Percentiles rank a stretch among this genome's conserved stretches.
Conservation (phyloP, 2,113 vertebrate species). For the Clarias macrocephalus region DNA sequence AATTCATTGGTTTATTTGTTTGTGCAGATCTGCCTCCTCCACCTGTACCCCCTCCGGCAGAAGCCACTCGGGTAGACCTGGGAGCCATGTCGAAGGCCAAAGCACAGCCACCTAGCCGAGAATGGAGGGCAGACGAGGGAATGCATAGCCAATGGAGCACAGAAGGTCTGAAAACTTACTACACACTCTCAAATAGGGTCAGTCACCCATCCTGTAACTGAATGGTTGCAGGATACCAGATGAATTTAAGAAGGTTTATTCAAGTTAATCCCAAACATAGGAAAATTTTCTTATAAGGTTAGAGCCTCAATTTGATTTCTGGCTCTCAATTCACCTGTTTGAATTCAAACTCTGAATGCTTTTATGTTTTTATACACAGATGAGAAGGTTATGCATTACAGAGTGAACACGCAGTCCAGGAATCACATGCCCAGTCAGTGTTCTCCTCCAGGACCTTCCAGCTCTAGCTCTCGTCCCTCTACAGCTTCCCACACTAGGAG, state of each 20-base stretch:
- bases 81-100: slow-evolving; percentile 62
- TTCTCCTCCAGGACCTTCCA: slow-evolving; percentile 75
- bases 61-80: slow-evolving; percentile 67
- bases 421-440: slow-evolving; percentile 76
- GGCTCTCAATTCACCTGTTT: neutral
- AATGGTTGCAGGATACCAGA: neutral
- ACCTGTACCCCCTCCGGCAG: slow-evolving; percentile 78
- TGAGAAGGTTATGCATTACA: slow-evolving; percentile 76
- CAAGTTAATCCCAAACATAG: neutral
- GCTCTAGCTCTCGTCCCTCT: slow-evolving; percentile 77
- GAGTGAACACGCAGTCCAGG: slow-evolving; percentile 74
- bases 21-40: slow-evolving; percentile 83
- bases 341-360: neutral
- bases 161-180: slow-evolving; percentile 50
- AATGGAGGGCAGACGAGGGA: slow-evolving; percentile 61
- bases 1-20: slow-evolving; percentile 30
- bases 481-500: slow-evolving; percentile 72
- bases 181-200: slow-evolving; percentile 16
- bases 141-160: slow-evolving; percentile 50
- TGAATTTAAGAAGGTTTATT: neutral
- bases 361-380: slow-evolving; percentile 68
- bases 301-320: neutral
- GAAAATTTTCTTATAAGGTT: neutral
- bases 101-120: slow-evolving; percentile 62
- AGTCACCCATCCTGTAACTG: slow-evolving; percentile 9